Evolutionary conservation across 2,888 invertebrate species (phyloP).

Genomic region (Eremobia ochroleuca): DNA sequence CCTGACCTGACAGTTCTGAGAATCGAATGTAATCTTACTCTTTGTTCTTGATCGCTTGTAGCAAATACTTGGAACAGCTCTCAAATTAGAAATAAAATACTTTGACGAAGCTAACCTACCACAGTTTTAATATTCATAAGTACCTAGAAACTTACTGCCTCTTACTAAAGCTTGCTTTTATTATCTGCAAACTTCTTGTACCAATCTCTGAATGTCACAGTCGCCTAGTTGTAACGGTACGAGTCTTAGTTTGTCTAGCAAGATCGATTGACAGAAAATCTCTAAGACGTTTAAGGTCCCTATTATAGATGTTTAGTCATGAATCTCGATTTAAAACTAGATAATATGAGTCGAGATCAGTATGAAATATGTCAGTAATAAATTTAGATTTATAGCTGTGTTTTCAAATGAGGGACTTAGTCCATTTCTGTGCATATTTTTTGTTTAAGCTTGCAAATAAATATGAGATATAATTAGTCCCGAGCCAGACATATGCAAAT

Average conservation of each 20-base stretch:
- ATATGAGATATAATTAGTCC: constrained; percentile 29
- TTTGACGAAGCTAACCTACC: not conserved
- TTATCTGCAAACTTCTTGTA: constrained; percentile 24
- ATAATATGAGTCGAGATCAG: constrained; percentile 15
- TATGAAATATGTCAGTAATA: constrained; percentile 18
- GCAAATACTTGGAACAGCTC: constrained; percentile 50
- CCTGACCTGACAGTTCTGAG: constrained; percentile 44
- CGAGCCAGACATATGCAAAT: constrained; percentile 34
- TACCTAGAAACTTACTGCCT: not conserved
- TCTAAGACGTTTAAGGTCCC: constrained; percentile 6
- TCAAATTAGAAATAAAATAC: constrained; percentile 22
- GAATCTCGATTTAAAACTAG: constrained; percentile 19
- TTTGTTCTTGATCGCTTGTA: constrained; percentile 31
- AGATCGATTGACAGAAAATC: not conserved
- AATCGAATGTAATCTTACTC: constrained; percentile 44
- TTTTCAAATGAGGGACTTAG: not conserved
- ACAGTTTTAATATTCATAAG: not conserved
- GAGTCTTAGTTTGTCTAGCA: not conserved
- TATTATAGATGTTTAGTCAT: not conserved
- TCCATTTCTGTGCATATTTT: not conserved
- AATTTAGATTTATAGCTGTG: constrained; percentile 5
- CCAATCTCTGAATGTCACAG: constrained; percentile 12
- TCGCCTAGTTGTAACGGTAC: not conserved
- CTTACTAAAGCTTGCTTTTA: constrained; percentile 16
- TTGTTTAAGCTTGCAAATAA: not conserved